Evolutionary conservation across 2,797 vertebrate genomes (phyloP).

Genomic region (Coranthus polyacanthus): DNA sequence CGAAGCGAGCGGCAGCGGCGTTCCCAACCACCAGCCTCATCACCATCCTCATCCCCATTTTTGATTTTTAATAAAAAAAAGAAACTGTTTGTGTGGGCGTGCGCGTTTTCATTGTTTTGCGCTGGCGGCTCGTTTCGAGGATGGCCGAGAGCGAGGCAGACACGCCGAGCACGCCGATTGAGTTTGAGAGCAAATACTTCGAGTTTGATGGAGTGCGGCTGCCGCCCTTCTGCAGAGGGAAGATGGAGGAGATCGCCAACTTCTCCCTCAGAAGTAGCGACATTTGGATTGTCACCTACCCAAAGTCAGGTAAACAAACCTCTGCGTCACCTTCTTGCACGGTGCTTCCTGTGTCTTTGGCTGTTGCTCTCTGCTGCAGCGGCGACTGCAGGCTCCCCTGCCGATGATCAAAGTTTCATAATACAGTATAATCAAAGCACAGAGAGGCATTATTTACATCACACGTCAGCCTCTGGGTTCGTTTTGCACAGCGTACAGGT

Average conservation of each 20-base stretch:
- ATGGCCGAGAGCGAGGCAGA: slow-evolving; percentile 98
- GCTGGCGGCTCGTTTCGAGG: slow-evolving; percentile 67
- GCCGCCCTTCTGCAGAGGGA: slow-evolving; percentile 97
- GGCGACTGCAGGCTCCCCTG: slow-evolving; percentile 3
- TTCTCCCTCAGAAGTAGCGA: slow-evolving; percentile 95
- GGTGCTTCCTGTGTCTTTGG: neutral
- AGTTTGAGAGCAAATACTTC: slow-evolving; percentile 99
- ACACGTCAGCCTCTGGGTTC: neutral
- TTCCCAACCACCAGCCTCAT: neutral
- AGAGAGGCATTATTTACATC: neutral
- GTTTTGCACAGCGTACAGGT: neutral
- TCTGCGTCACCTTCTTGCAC: slow-evolving; percentile 10
- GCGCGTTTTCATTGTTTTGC: slow-evolving; percentile 19
- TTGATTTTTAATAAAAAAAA: neutral
- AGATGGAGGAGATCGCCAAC: slow-evolving; percentile 97
- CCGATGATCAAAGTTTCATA: slow-evolving; percentile 32
- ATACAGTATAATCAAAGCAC: neutral
- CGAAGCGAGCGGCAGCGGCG: slow-evolving; percentile 17
- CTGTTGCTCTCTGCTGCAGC: slow-evolving; percentile 6
- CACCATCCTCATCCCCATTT: neutral
- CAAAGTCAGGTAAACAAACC: slow-evolving; percentile 91
- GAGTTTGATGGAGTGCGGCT: slow-evolving; percentile 96
- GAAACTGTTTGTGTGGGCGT: slow-evolving; percentile 10
- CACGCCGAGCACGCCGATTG: slow-evolving; percentile 96
- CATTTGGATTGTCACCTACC: slow-evolving; percentile 98